Conservation (phyloP, 2,113 vertebrate genomes). For the Prietella phreatophila region DNA sequence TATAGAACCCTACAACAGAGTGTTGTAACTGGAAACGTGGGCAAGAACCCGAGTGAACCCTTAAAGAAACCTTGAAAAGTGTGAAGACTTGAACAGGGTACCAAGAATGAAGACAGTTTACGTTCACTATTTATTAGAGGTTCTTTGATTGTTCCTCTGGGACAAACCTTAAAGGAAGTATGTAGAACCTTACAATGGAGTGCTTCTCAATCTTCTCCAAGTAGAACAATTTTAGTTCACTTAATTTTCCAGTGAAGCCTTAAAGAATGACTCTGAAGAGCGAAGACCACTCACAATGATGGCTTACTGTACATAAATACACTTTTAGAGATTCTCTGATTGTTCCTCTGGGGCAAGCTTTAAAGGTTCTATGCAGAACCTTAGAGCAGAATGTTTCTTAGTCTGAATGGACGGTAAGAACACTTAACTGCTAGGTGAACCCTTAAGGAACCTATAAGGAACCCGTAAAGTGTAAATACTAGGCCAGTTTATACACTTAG, state of each 20-base stretch:
- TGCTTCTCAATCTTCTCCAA: background rate
- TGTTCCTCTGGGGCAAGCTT: background rate
- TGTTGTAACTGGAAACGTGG: background rate
- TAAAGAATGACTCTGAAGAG: background rate
- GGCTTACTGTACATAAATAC: background rate
- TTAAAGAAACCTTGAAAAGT: background rate
- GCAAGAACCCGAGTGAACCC: background rate
- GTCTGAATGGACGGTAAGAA: background rate
- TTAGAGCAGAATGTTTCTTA: background rate
- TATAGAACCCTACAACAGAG: background rate
- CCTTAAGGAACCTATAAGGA: background rate
- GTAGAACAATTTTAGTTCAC: background rate
- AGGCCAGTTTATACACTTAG: background rate
- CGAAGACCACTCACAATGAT: background rate
- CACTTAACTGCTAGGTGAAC: background rate
- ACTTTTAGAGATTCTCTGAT: background rate
- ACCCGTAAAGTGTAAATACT: background rate
- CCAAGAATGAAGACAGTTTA: background rate
- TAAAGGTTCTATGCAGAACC: background rate
- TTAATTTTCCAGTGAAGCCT: background rate
- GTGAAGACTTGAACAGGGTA: background rate
- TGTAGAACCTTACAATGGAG: background rate
- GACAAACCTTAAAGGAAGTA: background rate
- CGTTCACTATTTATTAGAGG: background rate
- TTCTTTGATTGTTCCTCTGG: background rate